A percentile compares a stretch with the other conserved stretches of the same genome.
Evolutionary conservation across 1,140 invertebrate species (phyloP).

Genomic region (Psix sp.): DNA sequence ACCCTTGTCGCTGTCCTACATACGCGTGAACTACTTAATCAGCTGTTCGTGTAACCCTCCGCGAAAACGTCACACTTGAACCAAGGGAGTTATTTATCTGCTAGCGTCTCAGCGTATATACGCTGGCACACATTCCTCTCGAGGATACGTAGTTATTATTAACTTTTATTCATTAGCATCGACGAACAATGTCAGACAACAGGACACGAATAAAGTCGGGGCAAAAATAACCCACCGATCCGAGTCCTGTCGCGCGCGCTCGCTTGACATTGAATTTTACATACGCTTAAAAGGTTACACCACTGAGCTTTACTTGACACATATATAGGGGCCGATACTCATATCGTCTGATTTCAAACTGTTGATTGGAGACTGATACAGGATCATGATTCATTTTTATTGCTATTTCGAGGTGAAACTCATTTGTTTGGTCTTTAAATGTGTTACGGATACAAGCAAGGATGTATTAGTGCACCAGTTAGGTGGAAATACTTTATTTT

Average conservation of each 20-base stretch:
- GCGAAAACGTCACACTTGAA: constrained; percentile 35
- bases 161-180: constrained; percentile 45
- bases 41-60: constrained; percentile 58
- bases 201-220: constrained; percentile 17
- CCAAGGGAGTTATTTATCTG: constrained; percentile 51
- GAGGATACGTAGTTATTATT: constrained; percentile 32
- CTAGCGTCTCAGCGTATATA: constrained; percentile 2
- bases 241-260: constrained; percentile 12
- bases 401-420: no score
- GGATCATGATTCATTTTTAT: no score
- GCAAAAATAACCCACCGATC: constrained; percentile 25
- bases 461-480: no score
- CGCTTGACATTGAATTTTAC: constrained; percentile 35
- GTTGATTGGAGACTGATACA: no score
- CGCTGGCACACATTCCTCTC: constrained; percentile 11
- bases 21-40: constrained; percentile 60
- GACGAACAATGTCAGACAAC: constrained; percentile 40
- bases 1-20: constrained; percentile 54
- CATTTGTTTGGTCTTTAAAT: no score
- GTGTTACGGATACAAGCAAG: no score
- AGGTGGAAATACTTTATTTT: no score
- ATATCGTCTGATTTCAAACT: no score
- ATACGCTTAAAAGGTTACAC: no score
- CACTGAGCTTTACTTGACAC: no score
- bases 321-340: no score